Conservation (phyloP, 1,140 invertebrate genomes). For the Zaprionus tsacasi region DNA sequence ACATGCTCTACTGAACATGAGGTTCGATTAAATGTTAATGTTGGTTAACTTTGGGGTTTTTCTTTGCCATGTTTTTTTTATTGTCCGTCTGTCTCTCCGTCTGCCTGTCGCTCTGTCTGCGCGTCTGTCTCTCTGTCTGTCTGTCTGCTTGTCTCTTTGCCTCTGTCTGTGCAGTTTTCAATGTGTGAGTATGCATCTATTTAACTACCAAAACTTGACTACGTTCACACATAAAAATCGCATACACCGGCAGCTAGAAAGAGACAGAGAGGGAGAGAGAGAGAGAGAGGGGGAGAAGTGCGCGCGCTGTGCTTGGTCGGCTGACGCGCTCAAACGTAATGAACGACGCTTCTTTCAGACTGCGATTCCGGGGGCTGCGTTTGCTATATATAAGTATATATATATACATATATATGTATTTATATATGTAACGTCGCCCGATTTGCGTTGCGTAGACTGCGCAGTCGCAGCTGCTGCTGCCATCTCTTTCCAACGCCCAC, state of each 20-base stretch:
- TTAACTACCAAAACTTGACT: slow-evolving; percentile 81
- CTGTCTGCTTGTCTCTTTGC: slow-evolving; percentile 9
- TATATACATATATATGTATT: no score
- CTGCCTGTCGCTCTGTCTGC: slow-evolving; percentile 18
- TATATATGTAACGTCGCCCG: not conserved
- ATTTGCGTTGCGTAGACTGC: slow-evolving; percentile 39
- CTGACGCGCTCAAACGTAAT: slow-evolving; percentile 78
- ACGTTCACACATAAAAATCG: slow-evolving; percentile 82
- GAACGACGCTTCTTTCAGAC: slow-evolving; percentile 68
- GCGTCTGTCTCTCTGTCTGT: slow-evolving; percentile 1
- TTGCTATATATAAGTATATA: not conserved
- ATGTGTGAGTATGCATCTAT: slow-evolving; percentile 70
- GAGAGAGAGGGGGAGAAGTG: not conserved
- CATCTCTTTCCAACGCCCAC: slow-evolving; percentile 43
- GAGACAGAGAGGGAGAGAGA: not conserved
- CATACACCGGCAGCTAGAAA: slow-evolving; percentile 55
- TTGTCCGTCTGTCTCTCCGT: slow-evolving; percentile 31
- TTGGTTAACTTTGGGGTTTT: slow-evolving; percentile 84
- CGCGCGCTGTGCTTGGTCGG: slow-evolving; percentile 74
- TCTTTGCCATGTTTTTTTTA: slow-evolving; percentile 73
- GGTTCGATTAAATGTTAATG: slow-evolving; percentile 84
- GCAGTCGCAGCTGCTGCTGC: slow-evolving; percentile 28
- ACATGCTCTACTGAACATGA: slow-evolving; percentile 84
- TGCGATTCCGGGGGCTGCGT: slow-evolving; percentile 6
- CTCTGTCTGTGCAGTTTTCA: slow-evolving; percentile 28